Conservation (phyloP, 2,888 invertebrate species). For the Seira ritae region DNA sequence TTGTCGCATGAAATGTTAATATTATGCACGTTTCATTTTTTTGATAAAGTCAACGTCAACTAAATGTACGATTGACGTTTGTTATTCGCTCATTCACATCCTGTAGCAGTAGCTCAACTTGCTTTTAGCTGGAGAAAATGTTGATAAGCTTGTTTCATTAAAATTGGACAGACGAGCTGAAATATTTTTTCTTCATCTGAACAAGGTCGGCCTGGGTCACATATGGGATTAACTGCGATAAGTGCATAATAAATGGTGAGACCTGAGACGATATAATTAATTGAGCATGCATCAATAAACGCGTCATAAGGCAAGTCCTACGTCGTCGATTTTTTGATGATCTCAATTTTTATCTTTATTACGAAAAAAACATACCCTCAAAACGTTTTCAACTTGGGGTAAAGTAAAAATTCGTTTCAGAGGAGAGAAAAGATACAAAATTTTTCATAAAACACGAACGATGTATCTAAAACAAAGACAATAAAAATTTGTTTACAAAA, state of each 20-base stretch:
- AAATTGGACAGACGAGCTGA: background rate
- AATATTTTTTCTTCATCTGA: background rate
- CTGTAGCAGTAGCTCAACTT: background rate
- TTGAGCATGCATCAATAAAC: too few relatives aligned
- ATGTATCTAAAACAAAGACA: background rate
- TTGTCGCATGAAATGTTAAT: background rate
- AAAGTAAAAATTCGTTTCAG: too few relatives aligned
- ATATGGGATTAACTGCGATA: background rate
- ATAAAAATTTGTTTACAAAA: background rate
- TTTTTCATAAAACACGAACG: background rate
- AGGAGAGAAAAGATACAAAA: too few relatives aligned
- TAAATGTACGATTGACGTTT: background rate
- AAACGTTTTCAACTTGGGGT: too few relatives aligned
- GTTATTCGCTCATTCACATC: background rate
- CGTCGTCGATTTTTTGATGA: background rate
- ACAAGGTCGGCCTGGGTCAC: background rate
- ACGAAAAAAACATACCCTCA: background rate
- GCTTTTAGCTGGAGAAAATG: background rate
- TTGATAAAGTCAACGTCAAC: background rate
- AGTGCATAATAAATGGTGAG: background rate
- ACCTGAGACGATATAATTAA: too few relatives aligned
- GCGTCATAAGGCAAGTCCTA: too few relatives aligned
- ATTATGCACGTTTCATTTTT: background rate
- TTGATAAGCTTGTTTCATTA: background rate
- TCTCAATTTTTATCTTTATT: background rate